These are phyloP conservation scores for Drosophila bocki DNA, from an alignment of 1,140 invertebrate species.

Conservation along the genomic window DNA sequence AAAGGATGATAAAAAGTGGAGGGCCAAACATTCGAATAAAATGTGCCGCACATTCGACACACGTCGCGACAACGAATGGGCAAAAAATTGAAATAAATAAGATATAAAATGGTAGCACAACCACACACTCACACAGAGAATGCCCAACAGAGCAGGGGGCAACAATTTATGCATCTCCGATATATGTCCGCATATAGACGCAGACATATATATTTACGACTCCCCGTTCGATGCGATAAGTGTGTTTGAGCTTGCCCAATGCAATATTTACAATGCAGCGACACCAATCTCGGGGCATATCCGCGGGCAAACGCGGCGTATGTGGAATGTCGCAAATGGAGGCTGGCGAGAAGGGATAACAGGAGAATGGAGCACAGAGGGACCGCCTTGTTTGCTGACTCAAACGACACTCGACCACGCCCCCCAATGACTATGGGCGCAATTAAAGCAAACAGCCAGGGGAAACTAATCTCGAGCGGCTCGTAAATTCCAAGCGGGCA, in stretches of 20 bases:
- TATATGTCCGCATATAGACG: conserved; percentile 30
- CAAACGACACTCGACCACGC: conserved; percentile 66
- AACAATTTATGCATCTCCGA: conserved; percentile 66
- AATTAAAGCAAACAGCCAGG: conserved; percentile 76
- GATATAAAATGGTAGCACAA: conserved; percentile 71
- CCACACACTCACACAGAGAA: conserved; percentile 12
- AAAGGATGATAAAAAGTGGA: conserved; percentile 45
- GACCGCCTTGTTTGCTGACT: conserved; percentile 59
- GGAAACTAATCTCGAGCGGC: conserved; percentile 76
- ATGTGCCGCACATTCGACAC: conserved; percentile 68
- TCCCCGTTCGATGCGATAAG: conserved; percentile 65
- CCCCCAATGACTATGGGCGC: conserved; percentile 51
- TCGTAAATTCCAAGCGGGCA: conserved; percentile 76
- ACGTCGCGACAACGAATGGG: conserved; percentile 67
- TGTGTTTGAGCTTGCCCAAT: conserved; percentile 68
- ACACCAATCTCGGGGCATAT: conserved; percentile 62
- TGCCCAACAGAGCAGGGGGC: background rate
- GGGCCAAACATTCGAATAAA: conserved; percentile 60
- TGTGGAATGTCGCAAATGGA: conserved; percentile 52
- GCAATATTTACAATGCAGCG: conserved; percentile 71
- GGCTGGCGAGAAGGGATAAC: background rate
- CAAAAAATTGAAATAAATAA: conserved; percentile 82
- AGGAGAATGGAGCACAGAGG: background rate
- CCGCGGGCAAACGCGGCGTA: conserved; percentile 44
- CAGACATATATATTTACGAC: conserved; percentile 67